Evolutionary conservation across 2,888 invertebrate species (phyloP).

Genomic region (Escarpia spicata): DNA sequence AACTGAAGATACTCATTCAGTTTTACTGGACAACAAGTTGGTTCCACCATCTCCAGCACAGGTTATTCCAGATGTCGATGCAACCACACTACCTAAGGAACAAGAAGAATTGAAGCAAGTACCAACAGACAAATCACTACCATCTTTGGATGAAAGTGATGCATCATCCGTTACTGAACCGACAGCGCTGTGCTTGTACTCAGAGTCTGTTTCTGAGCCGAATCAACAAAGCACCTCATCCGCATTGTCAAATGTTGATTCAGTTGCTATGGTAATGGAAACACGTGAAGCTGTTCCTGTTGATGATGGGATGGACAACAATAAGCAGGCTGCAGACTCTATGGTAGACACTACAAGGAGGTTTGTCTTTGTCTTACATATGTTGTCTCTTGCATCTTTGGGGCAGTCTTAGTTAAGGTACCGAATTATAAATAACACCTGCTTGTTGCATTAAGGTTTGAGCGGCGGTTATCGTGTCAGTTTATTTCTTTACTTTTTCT

Average conservation of each 20-base stretch:
- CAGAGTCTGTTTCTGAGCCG: not conserved
- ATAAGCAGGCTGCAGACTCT: not conserved
- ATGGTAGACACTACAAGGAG: not conserved
- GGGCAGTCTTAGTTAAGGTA: not conserved
- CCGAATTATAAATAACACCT: too few relatives aligned
- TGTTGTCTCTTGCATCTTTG: not conserved
- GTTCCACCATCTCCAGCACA: not conserved
- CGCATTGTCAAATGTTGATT: not conserved
- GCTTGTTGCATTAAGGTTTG: too few relatives aligned
- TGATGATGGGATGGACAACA: not conserved
- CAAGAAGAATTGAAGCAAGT: not conserved
- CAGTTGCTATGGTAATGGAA: not conserved
- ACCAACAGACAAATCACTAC: not conserved
- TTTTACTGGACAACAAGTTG: too few relatives aligned
- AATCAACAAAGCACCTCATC: not conserved
- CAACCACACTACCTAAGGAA: not conserved
- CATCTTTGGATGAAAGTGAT: not conserved
- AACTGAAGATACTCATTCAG: not conserved
- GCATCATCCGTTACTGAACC: not conserved
- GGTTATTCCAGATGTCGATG: not conserved
- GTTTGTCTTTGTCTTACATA: not conserved
- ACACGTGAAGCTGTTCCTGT: not conserved
- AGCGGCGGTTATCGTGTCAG: too few relatives aligned
- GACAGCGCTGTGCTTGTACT: not conserved
- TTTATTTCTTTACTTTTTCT: too few relatives aligned